These are phyloP conservation scores for Cardinalis cardinalis DNA, from an alignment of 2,113 vertebrate species.

Conservation along the genomic window DNA sequence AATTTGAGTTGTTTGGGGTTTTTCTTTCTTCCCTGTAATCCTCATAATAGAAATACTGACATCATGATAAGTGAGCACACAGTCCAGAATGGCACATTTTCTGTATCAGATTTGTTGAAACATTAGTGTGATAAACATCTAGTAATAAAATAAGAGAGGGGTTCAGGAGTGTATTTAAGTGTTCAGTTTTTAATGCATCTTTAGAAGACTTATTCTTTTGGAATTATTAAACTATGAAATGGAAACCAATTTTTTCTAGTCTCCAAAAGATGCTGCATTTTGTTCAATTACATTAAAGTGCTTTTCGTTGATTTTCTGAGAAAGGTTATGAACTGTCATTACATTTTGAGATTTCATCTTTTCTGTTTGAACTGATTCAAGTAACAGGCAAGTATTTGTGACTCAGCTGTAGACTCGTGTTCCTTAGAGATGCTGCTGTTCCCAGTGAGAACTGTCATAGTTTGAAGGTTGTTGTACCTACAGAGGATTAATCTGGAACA, in stretches of 20 bases:
- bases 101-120: background rate
- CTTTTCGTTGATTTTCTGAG: background rate
- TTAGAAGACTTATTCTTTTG: background rate
- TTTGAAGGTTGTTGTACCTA: background rate
- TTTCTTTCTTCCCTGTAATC: fast-evolving
- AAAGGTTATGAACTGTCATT: background rate
- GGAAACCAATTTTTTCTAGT: background rate
- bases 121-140: background rate
- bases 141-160: background rate
- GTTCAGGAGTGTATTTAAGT: background rate
- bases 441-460: background rate
- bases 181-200: background rate
- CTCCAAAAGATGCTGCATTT: background rate
- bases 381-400: background rate
- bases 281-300: background rate
- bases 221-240: background rate
- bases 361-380: background rate
- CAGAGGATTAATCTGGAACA: background rate
- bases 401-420: background rate
- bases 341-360: background rate
- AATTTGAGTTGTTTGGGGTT: background rate
- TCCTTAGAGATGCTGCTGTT: background rate
- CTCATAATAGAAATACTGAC: background rate
- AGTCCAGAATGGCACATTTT: background rate
- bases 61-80: background rate